Conservation (phyloP, 2,113 vertebrate species). For the Salvelinus namaycush region DNA sequence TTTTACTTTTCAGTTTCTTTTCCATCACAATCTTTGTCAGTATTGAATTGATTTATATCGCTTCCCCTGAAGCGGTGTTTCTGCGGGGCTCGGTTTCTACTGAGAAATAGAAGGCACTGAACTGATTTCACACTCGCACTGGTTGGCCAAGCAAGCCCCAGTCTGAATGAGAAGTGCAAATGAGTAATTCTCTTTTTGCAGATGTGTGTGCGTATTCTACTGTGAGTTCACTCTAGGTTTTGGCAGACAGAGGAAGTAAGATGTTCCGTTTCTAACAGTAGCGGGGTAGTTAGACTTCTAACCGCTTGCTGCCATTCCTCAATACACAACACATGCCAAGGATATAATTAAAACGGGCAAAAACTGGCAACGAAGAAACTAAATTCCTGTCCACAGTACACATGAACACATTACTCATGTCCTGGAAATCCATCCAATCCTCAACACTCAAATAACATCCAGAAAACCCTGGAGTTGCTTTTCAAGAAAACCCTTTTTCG, state of each 20-base stretch:
- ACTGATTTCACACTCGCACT: constrained; percentile 35
- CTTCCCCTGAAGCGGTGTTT: constrained; percentile 24
- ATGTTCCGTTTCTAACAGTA: constrained; percentile 37
- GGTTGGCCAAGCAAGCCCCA: constrained; percentile 35
- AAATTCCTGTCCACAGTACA: constrained; percentile 29
- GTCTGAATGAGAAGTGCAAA: constrained; percentile 29
- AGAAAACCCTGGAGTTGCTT: background rate
- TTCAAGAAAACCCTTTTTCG: background rate
- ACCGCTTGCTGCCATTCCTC: constrained; percentile 39
- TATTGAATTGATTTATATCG: constrained; percentile 32
- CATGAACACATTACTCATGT: constrained; percentile 30
- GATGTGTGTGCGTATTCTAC: background rate
- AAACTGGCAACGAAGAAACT: constrained; percentile 21
- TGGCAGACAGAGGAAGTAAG: constrained; percentile 29
- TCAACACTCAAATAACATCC: constrained; percentile 13
- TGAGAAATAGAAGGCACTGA: constrained; percentile 15
- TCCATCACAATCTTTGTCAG: constrained; percentile 54
- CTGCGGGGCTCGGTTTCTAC: background rate
- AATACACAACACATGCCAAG: constrained; percentile 11
- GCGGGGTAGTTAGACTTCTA: constrained; percentile 29
- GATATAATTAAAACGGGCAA: constrained; percentile 25
- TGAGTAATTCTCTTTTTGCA: constrained; percentile 12
- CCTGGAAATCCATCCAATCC: constrained; percentile 35
- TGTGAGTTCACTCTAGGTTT: constrained; percentile 14
- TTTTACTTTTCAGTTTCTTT: constrained; percentile 57